These are phyloP conservation scores for Lordiphosa fenestrarum DNA, from an alignment of 2,888 invertebrate species.

Conservation along the genomic window DNA sequence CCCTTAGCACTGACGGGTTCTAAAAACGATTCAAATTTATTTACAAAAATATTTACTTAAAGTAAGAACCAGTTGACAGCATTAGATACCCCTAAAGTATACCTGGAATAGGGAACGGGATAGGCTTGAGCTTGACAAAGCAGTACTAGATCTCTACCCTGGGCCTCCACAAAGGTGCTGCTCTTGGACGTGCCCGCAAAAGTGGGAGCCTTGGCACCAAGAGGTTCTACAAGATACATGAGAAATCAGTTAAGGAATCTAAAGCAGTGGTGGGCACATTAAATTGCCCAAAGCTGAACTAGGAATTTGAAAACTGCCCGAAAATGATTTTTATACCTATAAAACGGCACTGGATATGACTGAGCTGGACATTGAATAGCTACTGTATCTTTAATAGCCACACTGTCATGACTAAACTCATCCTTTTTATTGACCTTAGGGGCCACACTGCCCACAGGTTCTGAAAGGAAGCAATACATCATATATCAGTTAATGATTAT, in stretches of 20 bases:
- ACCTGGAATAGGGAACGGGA: constrained; percentile 87
- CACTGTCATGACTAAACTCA: constrained; percentile 79
- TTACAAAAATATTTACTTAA: background rate
- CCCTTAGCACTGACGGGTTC: constrained; percentile 83
- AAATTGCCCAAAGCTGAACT: no score
- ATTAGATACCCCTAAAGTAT: constrained; percentile 58
- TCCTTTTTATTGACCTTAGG: constrained; percentile 82
- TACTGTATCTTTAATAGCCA: constrained; percentile 81
- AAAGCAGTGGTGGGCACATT: background rate
- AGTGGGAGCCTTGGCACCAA: constrained; percentile 84
- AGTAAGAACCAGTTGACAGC: constrained; percentile 35
- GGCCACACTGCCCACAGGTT: constrained; percentile 81
- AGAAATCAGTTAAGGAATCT: background rate
- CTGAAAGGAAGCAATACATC: constrained; percentile 52
- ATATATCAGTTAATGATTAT: constrained; percentile 61
- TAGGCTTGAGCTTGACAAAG: constrained; percentile 87
- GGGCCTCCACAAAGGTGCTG: constrained; percentile 78
- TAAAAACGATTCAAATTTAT: constrained; percentile 57
- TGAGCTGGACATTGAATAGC: constrained; percentile 86
- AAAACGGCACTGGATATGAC: constrained; percentile 85
- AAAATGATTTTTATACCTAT: constrained; percentile 9
- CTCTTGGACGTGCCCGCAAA: constrained; percentile 85
- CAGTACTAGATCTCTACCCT: constrained; percentile 83
- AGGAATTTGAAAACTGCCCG: no score
- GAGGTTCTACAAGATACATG: constrained; percentile 56